Conservation (phyloP, 2,797 vertebrate genomes). For the Propithecus deckenii region DNA sequence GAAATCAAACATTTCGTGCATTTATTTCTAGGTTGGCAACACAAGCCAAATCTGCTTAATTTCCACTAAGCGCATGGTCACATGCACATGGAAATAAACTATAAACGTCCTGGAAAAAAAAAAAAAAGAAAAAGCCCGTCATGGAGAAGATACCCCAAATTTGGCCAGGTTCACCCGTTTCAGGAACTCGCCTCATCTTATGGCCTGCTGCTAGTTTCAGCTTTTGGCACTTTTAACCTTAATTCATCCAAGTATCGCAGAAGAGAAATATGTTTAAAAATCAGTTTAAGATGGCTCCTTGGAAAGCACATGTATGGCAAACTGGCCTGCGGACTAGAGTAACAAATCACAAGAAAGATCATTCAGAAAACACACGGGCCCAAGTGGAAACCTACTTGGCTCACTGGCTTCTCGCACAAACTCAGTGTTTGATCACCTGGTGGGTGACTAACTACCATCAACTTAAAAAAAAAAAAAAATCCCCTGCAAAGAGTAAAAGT, state of each 20-base stretch:
- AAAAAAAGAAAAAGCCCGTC: background rate
- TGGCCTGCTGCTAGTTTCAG: background rate
- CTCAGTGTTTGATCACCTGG: constrained; percentile 61
- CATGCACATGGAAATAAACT: constrained; percentile 41
- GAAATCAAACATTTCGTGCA: constrained; percentile 69
- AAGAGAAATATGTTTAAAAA: constrained; percentile 24
- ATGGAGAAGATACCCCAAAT: background rate
- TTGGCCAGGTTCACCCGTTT: constrained; percentile 9
- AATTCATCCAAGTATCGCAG: constrained; percentile 37
- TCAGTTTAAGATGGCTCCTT: background rate
- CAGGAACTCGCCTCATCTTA: background rate
- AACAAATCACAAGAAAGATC: background rate
- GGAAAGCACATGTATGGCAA: background rate
- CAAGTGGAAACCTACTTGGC: background rate
- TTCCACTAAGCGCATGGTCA: constrained; percentile 63
- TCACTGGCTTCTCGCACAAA: background rate
- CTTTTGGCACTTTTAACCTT: constrained; percentile 10
- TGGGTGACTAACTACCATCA: constrained; percentile 29
- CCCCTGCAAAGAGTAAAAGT: constrained; percentile 41
- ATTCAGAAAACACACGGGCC: background rate
- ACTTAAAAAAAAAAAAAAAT: background rate
- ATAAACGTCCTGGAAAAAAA: background rate
- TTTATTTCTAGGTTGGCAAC: constrained; percentile 68
- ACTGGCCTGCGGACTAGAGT: background rate
- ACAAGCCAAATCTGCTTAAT: constrained; percentile 58